These are phyloP conservation scores for Hormaphis cornu DNA, from an alignment of 1,140 invertebrate species.

Conservation along the genomic window DNA sequence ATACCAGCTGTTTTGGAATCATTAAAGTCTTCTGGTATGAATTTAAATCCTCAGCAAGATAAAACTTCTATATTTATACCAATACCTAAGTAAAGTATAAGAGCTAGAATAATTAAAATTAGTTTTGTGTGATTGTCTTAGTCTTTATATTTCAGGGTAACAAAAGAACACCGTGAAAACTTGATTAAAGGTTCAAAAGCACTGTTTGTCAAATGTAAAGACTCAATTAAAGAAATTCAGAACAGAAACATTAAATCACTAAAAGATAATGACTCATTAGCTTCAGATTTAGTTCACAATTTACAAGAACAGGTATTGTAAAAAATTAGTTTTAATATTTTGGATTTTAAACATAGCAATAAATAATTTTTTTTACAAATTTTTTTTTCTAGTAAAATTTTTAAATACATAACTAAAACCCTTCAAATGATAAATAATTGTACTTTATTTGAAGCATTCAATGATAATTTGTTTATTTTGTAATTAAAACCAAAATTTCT, in stretches of 20 bases:
- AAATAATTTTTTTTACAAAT: too few species aligned
- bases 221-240: slow-evolving; percentile 66
- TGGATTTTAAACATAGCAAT: too few species aligned
- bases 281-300: slow-evolving; percentile 56
- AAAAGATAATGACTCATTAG: slow-evolving; percentile 48
- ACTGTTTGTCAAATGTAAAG: slow-evolving; percentile 68
- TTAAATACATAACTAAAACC: too few species aligned
- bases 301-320: slow-evolving; percentile 51
- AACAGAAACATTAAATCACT: slow-evolving; percentile 60
- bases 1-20: slow-evolving; percentile 66
- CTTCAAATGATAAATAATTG: too few species aligned
- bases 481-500: too few species aligned
- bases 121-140: neutral
- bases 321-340: neutral
- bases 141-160: slow-evolving; percentile 52
- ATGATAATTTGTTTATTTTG: too few species aligned
- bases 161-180: slow-evolving; percentile 79
- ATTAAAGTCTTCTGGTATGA: slow-evolving; percentile 71
- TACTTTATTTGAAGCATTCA: too few species aligned
- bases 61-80: slow-evolving; percentile 79
- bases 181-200: slow-evolving; percentile 78
- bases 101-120: slow-evolving; percentile 33
- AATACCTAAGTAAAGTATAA: slow-evolving; percentile 66
- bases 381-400: too few species aligned
- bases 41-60: slow-evolving; percentile 90